Evolutionary conservation across 1,140 invertebrate genomes (phyloP).

Genomic region (Euschistus heros): DNA sequence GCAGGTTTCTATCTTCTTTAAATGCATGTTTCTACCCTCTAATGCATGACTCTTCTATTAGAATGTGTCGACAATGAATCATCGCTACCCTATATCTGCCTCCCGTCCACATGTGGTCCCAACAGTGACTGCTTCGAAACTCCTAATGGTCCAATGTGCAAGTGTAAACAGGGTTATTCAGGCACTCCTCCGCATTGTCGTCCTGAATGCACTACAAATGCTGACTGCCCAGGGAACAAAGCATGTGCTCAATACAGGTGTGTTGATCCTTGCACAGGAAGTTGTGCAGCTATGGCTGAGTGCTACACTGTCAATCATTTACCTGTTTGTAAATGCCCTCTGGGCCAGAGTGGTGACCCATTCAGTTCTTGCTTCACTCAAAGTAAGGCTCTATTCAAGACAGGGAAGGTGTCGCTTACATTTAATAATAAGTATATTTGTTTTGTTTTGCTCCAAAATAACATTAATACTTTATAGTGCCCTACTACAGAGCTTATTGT

Average conservation of each 20-base stretch:
- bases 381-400: neutral
- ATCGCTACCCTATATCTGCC: slow-evolving; percentile 43
- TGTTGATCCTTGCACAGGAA: slow-evolving; percentile 64
- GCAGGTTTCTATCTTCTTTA: neutral
- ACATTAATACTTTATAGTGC: too few species aligned
- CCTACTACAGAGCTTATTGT: too few species aligned
- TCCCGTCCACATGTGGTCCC: slow-evolving; percentile 66
- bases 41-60: neutral
- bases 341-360: slow-evolving; percentile 67
- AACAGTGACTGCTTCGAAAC: slow-evolving; percentile 55
- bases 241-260: slow-evolving; percentile 73
- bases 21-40: neutral
- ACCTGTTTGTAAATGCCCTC: slow-evolving; percentile 63
- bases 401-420: slow-evolving; percentile 17
- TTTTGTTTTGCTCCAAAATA: too few species aligned
- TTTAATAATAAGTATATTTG: slow-evolving; percentile 25
- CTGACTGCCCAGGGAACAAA: slow-evolving; percentile 67
- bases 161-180: slow-evolving; percentile 55
- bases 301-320: slow-evolving; percentile 77
- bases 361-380: slow-evolving; percentile 52
- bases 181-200: slow-evolving; percentile 71
- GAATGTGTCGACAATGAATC: slow-evolving; percentile 10
- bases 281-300: slow-evolving; percentile 69
- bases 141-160: slow-evolving; percentile 43
- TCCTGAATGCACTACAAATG: slow-evolving; percentile 68